These are phyloP conservation scores for Ceyx erithaca DNA, from an alignment of 2,797 vertebrate genomes.

Conservation along the genomic window DNA sequence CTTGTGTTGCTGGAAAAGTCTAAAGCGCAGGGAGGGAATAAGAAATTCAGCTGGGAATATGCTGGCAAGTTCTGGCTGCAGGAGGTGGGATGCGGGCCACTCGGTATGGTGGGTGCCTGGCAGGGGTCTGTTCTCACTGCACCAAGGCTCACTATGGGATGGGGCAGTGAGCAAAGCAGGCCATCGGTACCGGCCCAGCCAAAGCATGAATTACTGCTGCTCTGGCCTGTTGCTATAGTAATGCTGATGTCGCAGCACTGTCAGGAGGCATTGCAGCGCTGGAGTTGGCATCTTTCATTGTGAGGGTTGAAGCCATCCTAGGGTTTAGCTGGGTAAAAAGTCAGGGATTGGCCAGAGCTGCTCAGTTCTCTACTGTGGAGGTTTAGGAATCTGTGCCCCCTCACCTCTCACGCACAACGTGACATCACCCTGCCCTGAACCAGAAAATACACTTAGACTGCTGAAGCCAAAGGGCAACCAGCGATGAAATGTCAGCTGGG, in stretches of 20 bases:
- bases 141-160: rapidly evolving
- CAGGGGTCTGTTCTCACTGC: rapidly evolving
- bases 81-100: not conserved
- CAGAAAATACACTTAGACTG: not conserved
- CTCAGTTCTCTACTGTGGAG: rapidly evolving
- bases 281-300: not conserved
- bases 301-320: not conserved
- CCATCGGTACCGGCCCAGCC: rapidly evolving
- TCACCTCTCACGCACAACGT: not conserved
- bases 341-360: not conserved
- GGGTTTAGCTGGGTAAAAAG: not conserved
- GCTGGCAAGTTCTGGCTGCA: not conserved
- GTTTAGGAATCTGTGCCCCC: not conserved
- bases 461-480: not conserved
- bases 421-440: not conserved
- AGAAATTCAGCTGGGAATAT: not conserved
- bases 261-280: not conserved
- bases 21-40: not conserved
- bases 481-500: not conserved
- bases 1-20: not conserved
- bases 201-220: rapidly evolving
- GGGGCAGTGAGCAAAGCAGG: not conserved
- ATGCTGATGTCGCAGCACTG: not conserved
- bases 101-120: rapidly evolving
- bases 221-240: not conserved